Base-by-base conservation (phyloP, 2,888 invertebrate genomes). In the Pachliopta kotzebuea region DNA sequence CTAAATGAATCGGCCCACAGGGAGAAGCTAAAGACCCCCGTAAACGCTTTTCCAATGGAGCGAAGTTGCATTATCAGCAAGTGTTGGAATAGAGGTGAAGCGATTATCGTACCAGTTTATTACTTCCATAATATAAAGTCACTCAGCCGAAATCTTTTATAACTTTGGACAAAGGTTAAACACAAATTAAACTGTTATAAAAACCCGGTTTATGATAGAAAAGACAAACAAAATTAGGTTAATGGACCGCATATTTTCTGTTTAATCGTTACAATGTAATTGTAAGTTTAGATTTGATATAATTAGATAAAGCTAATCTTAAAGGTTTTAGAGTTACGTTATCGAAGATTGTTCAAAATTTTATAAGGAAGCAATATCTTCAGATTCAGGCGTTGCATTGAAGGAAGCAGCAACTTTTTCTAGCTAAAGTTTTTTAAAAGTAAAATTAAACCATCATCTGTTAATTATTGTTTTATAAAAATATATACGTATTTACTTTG, bases 41-140 rank as follows among this genome's bases (percentile, higher is more conserved):
- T 49, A 49, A 49, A 49, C 49, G 49, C 49, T 49, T 49, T 49
- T 49, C 49, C 49, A 20, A 49, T 49, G 9, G 20, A 49, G 20
- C n/a, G 49, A 49, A 6, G 49, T 49, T n/a, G 49, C 20, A 49
- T 49, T 49, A 49, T 49, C 49, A 49, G 49, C 49, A 49, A 49
- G n/a, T 49, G 49, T 49, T 49, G 18, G 49, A 49, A 49, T 20
- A 37, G 4, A 20, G 18, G 14, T 9, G 18, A n/a, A 20, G 20
- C 49, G n/a, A 20, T 49, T 14, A 49, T 49, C 7, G 8, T 20
- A n/a, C 20, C 20, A n/a, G 49, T 49, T 49, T 49, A 49, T 20
- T 49, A 49, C n/a, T 49, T 14, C 37, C 14, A 37, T 37, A 37
- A 11, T 14, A 37, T 14, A 14, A 37, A 37, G 37, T 37, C 14